Evolutionary conservation across 35 echinoderm and acorn worm genomes (phyloP), one percentile per base, ranked within the genome.

Genomic region (Strongylocentrotus purpuratus): DNA sequence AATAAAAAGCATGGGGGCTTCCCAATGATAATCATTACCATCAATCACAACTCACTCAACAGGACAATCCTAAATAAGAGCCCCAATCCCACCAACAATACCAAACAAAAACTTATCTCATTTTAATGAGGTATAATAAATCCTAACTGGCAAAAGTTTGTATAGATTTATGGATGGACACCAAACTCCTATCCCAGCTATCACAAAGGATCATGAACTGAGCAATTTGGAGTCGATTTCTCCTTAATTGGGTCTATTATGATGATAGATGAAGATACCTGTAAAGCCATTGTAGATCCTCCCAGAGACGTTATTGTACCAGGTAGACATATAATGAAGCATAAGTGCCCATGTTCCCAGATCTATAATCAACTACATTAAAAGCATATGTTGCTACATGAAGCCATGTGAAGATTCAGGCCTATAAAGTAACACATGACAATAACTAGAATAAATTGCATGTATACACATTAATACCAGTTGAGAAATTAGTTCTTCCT

Each of bases 231-330:
- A 78, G 20, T 78, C 65, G 65, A 78, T 78, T 78, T 78, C 65
- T 78, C 65, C 65, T 78, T 78, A 78, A 78, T 78, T 78, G 65
- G 65, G 65, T n/a, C 65, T 78, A 78, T 78, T n/a, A 78, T 78
- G 65, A 78, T 78, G 65, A 78, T 4, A 78, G 65, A 78, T 78
- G 65, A n/a, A 78, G 65, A n/a, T 78, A 28, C 28, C 20, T 22
- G 65, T 59, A 78, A 25, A 78, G 65, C 65, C 28, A 28, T 78
- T 78, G 65, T 78, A 28, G 65, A 78, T 78, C 25, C 20, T 78
- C 65, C 65, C 4, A n/a, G 20, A 7, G 65, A 78, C 20, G 65
- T 18, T 8, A 78, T 78, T 78, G 65, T 28, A n/a, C 22, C 22
- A 28, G 28, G 65, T 78, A 78, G 20, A 7, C 22, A 78, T n/a